These are phyloP conservation scores for Drosophila pseudoananassae DNA, from an alignment of 1,140 invertebrate species.

Conservation along the genomic window DNA sequence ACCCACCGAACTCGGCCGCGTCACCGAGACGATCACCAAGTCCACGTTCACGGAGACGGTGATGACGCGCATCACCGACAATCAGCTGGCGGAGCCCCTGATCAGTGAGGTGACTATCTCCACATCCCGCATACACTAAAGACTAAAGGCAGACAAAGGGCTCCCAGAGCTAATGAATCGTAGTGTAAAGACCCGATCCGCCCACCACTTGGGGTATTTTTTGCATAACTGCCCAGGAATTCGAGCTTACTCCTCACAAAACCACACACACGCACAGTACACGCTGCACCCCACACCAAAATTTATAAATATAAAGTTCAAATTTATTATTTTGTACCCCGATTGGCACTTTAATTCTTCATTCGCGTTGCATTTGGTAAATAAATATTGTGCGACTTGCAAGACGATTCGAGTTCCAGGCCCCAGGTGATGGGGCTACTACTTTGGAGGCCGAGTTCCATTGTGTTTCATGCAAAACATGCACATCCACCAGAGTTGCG, in stretches of 20 bases:
- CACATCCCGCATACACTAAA: conserved; percentile 81
- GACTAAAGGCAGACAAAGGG: conserved; percentile 18
- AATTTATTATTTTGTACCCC: conserved; percentile 21
- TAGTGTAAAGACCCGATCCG: conserved; percentile 24
- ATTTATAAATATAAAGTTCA: conserved; percentile 33
- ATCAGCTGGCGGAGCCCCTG: conserved; percentile 91
- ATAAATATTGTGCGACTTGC: conserved; percentile 71
- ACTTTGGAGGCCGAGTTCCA: conserved; percentile 23
- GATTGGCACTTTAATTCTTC: conserved; percentile 34
- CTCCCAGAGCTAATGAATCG: conserved; percentile 44
- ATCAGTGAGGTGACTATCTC: conserved; percentile 91
- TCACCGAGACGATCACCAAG: conserved; percentile 96
- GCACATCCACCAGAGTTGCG: conserved; percentile 46
- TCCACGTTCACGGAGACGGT: conserved; percentile 97
- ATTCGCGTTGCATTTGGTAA: conserved; percentile 36
- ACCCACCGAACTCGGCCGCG: conserved; percentile 91
- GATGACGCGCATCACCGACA: conserved; percentile 96
- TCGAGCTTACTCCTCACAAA: conserved; percentile 31
- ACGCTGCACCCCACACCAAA: conserved; percentile 44
- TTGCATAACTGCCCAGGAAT: conserved; percentile 23
- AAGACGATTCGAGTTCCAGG: conserved; percentile 51
- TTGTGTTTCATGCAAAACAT: conserved; percentile 65
- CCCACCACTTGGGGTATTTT: background rate
- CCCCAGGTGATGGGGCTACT: conserved; percentile 9
- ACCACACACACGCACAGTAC: conserved; percentile 24